Evolutionary conservation across 2,113 vertebrate genomes (phyloP), one percentile per base, ranked within the genome.

Genomic region (Neolamprologus fasciatus): DNA sequence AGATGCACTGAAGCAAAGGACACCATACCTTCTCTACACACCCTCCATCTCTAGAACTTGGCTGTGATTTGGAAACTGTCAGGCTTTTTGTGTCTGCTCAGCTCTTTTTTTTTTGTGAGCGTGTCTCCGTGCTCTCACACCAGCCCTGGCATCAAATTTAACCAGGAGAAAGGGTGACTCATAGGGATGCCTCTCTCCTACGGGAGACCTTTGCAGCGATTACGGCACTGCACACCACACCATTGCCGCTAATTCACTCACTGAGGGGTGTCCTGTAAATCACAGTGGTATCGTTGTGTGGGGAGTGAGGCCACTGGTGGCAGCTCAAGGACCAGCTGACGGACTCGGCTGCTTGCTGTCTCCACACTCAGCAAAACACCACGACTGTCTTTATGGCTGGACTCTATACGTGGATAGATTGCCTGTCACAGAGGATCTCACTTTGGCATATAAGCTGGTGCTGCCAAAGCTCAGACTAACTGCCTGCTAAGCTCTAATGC

Each of bases 291-390:
- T 37, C 4, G 35, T 26, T 45, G 91, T 23, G 83, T 23, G 9
- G 26, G 26, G 84, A 71, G 57, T 6, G 14, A 66, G 80, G 71
- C 84, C 11, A 80, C 81, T 55, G 42, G 47, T 89, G 93, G 90
- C 93, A 93, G 86, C 90, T 94, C 93, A 93, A 94, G 94, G 94
- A 91, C 91, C 89, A 26, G 81, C 73, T 91, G 93, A 92, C 89
- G 87, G 83, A 90, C 82, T 81, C 80, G 6, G 57, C 2, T 58
- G 68, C 88, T 54, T 13, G 42, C 63, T 31, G 81, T 79, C 85
- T 54, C 81, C 82, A 28, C 76, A 87, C 92, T 92, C 93, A 89
- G 93, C 90, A 92, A 87, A 93, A 92, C 6, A 11, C 81, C 5
- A 10, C 10, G 35, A 58, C 78, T 54, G 26, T 79, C 42, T 93